Evolutionary conservation across 2,113 vertebrate species (phyloP), one percentile per base, ranked within the genome.

Genomic region (Numenius arquata): DNA sequence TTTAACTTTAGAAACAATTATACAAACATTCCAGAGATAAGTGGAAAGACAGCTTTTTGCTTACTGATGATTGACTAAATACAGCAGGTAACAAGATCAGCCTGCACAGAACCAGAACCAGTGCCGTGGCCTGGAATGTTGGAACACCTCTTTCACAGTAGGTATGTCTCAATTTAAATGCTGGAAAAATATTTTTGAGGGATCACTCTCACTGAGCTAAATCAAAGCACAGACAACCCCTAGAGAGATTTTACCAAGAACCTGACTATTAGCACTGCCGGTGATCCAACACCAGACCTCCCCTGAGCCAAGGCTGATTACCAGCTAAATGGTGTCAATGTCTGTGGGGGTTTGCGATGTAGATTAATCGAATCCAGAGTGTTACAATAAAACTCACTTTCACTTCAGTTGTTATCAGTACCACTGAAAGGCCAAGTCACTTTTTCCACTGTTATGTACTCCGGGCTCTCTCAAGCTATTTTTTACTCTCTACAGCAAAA

Each of bases 111-210:
- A 20, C 2, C 2, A 74, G 16, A 84, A 63, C 11, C 27, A 50
- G 5, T 0, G 0, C 26, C 12, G 4, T 27, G 17, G 9, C 38
- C 40, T 59, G 38, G 0, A 0, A 8, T 20, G 17, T 8, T 63
- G 18, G 15, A 92, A 62, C 13, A 58, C 18, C 6, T 56, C 30
- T 73, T 17, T 83, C 11, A 30, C 22, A 53, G 34, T 19, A 40
- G 22, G 8, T 6, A 43, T 32, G 16, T 83, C 66, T 88, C 34
- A 76, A 3, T 52, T 72, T 73, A 85, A 93, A 62, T 22, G 23
- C 15, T 19, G 8, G 47, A 25, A 77, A 80, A 81, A 20, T 40
- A 41, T 32, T 80, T 88, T 38, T 62, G 59, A 77, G 21, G n/a
- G 12, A 77, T 73, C 32, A 53, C 30, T 85, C 12, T 74, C 16